phyloP scores from a whole-genome alignment of 2,888 invertebrate species.

The Cybosia mesomella region DNA sequence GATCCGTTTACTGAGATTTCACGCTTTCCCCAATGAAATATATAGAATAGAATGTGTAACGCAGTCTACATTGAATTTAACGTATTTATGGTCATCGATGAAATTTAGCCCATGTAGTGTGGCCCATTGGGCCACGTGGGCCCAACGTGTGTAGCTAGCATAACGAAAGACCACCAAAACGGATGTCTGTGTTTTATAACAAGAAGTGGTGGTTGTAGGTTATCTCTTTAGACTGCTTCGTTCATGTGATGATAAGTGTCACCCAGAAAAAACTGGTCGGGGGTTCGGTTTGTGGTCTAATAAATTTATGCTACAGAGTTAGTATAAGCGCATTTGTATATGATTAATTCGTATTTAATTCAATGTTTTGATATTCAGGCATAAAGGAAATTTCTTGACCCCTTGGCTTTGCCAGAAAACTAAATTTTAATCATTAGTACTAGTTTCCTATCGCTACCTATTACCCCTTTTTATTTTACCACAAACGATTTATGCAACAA shows the following conservation, averaged over 20 bases:
- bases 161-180: background rate
- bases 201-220: background rate
- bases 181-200: conserved; percentile 2
- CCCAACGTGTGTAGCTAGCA: background rate
- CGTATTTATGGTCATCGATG: too few relatives aligned
- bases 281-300: background rate
- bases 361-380: background rate
- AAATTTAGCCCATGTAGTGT: too few relatives aligned
- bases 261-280: background rate
- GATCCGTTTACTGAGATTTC: too few relatives aligned
- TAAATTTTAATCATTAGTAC: background rate
- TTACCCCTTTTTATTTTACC: background rate
- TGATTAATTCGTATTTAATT: background rate
- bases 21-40: too few relatives aligned
- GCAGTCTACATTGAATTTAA: too few relatives aligned
- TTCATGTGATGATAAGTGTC: background rate
- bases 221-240: background rate
- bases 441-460: background rate
- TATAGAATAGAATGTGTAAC: too few relatives aligned
- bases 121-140: background rate
- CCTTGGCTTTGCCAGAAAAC: background rate
- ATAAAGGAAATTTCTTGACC: background rate
- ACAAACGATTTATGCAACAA: background rate
- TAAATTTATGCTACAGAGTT: background rate
- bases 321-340: background rate